A percentile compares a stretch with the other conserved stretches of the same genome.
Evolutionary conservation across 2,888 invertebrate genomes (phyloP).

Genomic region (Andrena trimmerana): DNA sequence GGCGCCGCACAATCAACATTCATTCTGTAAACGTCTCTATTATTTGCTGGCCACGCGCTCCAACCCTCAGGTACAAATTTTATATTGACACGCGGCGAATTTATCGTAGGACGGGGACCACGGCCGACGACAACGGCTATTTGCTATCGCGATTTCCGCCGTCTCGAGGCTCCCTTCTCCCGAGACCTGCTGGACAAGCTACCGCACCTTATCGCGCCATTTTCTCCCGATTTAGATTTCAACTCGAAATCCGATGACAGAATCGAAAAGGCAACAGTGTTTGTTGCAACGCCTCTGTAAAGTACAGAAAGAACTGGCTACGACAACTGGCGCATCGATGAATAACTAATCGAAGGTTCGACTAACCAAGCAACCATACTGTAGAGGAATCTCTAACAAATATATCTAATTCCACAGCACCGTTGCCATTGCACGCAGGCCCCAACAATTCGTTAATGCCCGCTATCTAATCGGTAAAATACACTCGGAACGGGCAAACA

Average conservation of each 20-base stretch:
- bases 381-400: neutral
- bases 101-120: conserved; percentile 6
- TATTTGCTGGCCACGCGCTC: conserved; percentile 32
- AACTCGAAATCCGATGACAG: neutral
- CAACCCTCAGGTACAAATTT: conserved; percentile 25
- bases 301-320: too few species aligned
- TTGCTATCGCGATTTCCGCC: conserved; percentile 6
- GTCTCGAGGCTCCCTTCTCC: neutral
- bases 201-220: neutral
- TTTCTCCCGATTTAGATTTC: neutral
- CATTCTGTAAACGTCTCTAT: conserved; percentile 47
- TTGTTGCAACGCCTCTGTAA: too few species aligned
- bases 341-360: too few species aligned
- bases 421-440: conserved; percentile 1
- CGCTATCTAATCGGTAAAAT: conserved; percentile 33
- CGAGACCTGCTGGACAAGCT: neutral
- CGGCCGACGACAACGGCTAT: neutral
- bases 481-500: conserved; percentile 32
- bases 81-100: conserved; percentile 6
- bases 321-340: too few species aligned
- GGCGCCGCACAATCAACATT: conserved; percentile 30
- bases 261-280: too few species aligned
- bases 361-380: too few species aligned
- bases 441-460: conserved; percentile 7
- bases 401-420: neutral